Evolutionary conservation across 2,888 invertebrate genomes (phyloP), one percentile per base, ranked within the genome.

Genomic region (Cerceris rybyensis): DNA sequence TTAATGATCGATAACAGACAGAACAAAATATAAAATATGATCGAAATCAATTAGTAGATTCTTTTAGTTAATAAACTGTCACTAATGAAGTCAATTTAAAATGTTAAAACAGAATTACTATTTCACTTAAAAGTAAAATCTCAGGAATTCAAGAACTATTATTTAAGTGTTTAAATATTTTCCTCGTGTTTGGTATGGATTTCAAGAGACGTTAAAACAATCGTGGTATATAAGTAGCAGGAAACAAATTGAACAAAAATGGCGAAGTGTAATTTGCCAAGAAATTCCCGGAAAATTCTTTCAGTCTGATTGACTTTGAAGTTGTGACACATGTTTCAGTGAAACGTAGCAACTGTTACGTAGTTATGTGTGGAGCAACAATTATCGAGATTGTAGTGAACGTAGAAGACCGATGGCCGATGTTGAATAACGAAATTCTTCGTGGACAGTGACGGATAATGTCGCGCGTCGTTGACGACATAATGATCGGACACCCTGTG

Each of bases 371-470:
- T 50, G 17, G 60, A 63, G 39, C 67, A 67, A 63, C 57, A 17
- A 13, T 17, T 50, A 65, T 61, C 60, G 52, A 39, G 66, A 55
- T 70, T 50, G 70, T 52, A 14, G 6, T 14, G 11, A 69, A 64
- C 66, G 55, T n/a, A 13, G 14, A 46, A 67, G 41, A 42, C 64
- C 46, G 49, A 57, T 54, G 61, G 67, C 52, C 63, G 67, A 14
- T 16, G 54, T 64, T 67, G 72, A 78, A 70, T 75, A 78, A 71
- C 68, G 59, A 78, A 75, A 69, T 78, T 72, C 69, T 13, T 41
- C n/a, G 16, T 13, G 61, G 74, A 77, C 78, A 63, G 64, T 69
- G 78, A 78, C 67, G 49, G 69, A 78, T 78, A 71, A 78, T 54
- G 64, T 64, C 58, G 65, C 61, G 75, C 50, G 49, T 61, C 55